These are phyloP conservation scores for Neodiprion pinetum DNA, from an alignment of 1,140 invertebrate species.

Conservation along the genomic window DNA sequence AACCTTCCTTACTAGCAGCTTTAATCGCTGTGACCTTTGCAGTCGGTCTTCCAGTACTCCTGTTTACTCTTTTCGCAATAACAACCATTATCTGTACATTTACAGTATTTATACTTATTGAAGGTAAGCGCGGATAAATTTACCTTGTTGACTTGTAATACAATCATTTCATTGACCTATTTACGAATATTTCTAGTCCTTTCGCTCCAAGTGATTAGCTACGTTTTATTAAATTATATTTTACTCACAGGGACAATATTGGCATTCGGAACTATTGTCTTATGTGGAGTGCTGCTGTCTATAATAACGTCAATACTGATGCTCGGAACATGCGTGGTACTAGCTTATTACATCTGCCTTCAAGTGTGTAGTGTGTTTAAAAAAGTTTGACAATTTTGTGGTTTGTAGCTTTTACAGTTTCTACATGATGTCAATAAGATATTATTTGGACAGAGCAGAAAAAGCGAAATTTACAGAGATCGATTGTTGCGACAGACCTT, in stretches of 20 bases:
- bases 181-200: constrained; percentile 13
- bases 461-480: too few species aligned
- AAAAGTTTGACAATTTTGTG: background rate
- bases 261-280: constrained; percentile 23
- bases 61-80: constrained; percentile 24
- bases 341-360: constrained; percentile 17
- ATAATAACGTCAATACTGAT: constrained; percentile 17
- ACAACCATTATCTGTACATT: constrained; percentile 27
- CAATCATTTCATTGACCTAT: background rate
- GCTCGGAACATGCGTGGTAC: constrained; percentile 16
- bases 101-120: constrained; percentile 26
- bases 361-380: background rate
- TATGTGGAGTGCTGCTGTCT: constrained; percentile 25
- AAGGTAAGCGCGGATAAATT: constrained; percentile 17
- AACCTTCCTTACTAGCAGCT: constrained; percentile 23
- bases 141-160: background rate
- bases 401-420: too few species aligned
- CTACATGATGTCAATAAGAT: too few species aligned
- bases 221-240: background rate
- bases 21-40: constrained; percentile 16
- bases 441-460: too few species aligned
- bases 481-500: too few species aligned
- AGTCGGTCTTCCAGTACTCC: constrained; percentile 20
- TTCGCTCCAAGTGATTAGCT: background rate
- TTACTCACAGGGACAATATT: constrained; percentile 22